Base-by-base conservation (phyloP, 2,888 invertebrate genomes). In the Cephus pulcher region DNA sequence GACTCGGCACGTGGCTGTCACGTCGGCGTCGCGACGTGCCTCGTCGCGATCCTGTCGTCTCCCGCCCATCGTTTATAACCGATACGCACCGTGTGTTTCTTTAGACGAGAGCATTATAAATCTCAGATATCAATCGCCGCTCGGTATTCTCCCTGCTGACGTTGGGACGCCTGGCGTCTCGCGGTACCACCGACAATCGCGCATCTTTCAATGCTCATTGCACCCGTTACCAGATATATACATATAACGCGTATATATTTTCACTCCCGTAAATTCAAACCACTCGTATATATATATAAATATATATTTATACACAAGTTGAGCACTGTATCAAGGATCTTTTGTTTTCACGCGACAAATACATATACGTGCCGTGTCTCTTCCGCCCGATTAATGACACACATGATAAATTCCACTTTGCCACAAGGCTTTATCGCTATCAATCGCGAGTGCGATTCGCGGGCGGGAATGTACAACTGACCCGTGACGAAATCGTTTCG, bases 1-100 rank as follows among this genome's bases (percentile, higher is more conserved):
- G 76, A 77, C 79, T 80, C 83, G 87, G 89, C 89, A 89, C 89
- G 90, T 89, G 90, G 89, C 85, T 85, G 86, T 87, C 82, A 81
- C 81, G 81, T 80, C 78, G 78, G 74, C 76, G 80, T 80, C 80
- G 80, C 79, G 77, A 82, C 81, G 78, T 79, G 78, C 75, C 74
- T 33, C 76, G 78, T 80, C 75, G 76, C 73, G 30, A 40, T 76
- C 75, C 40, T 76, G 75, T 73, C 75, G 70, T 73, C 78, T 76
- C 40, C 78, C 78, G 74, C 74, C 77, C 56, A 56, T 56, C 56
- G 56, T 56, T 56, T 56, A 56, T 56, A 56, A 56, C 56, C 56
- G 56, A 56, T 56, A 56, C 56, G 56, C 56, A 9, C 56, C 56
- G 56, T 56, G 56, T 56, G 23, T 23, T 56, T 56, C 56, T 56